phyloP scores from a whole-genome alignment of 1,140 invertebrate species.

The Neelides sp. region DNA sequence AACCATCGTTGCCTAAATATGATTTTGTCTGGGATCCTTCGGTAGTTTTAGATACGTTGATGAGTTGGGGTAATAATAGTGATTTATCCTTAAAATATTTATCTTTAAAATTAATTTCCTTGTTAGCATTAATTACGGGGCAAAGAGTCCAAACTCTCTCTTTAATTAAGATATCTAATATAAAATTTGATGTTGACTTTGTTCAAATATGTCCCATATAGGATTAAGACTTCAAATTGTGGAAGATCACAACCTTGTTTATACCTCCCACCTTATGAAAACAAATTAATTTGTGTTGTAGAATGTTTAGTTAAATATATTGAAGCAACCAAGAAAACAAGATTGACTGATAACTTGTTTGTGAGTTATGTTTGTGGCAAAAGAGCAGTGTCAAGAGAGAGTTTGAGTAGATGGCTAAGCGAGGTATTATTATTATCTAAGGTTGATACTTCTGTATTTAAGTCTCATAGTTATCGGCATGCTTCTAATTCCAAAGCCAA shows the following conservation, averaged over 20 bases:
- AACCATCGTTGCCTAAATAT: neutral
- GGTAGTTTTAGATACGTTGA: neutral
- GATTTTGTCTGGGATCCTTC: neutral
- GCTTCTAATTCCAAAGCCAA: neutral
- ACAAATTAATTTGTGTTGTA: constrained; percentile 5
- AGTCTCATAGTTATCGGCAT: constrained; percentile 4
- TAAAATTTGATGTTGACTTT: neutral
- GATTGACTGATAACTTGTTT: neutral
- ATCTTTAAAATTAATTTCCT: neutral
- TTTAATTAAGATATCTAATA: neutral
- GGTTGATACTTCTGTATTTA: neutral
- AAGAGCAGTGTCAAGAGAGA: neutral
- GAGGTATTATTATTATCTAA: neutral
- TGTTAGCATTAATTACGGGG: constrained; percentile 1
- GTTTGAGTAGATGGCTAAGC: constrained; percentile 2
- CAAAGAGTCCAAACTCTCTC: constrained; percentile 8
- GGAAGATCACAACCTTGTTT: neutral
- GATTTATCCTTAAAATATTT: neutral
- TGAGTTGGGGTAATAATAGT: neutral
- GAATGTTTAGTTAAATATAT: neutral
- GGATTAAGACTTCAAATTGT: neutral
- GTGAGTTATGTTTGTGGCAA: neutral
- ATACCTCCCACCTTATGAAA: neutral
- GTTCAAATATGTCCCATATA: neutral
- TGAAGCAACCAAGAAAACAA: neutral